Evolutionary conservation across 2,888 invertebrate genomes (phyloP), one percentile per base, ranked within the genome.

Genomic region (Tenthredo livida): DNA sequence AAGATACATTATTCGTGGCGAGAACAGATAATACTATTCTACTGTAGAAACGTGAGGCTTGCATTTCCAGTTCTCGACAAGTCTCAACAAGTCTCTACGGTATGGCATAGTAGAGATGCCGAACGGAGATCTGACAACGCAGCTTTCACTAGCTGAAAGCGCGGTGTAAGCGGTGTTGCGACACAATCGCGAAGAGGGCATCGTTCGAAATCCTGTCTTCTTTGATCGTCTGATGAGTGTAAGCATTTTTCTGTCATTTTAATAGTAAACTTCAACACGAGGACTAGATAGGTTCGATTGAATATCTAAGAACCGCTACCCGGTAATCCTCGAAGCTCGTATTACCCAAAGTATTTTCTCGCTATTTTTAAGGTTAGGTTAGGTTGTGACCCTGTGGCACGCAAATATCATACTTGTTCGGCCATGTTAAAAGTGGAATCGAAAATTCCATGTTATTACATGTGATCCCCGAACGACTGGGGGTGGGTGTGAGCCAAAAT

Each of bases 131-230:
- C 85, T 87, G 90, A 89, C 91, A 91, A 91, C 91, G 87, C 85
- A 86, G 91, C 89, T 85, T 83, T 88, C 88, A 87, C 88, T 89
- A 90, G 89, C 89, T 91, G 88, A 88, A 86, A 85, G 86, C 88
- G 91, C 90, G 88, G 33, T 33, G 33, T 33, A 33, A 33, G 33
- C 37, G 37, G 86, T 86, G 91, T 90, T 91, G 90, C 88, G 89
- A 70, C 47, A 70, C 50, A 70, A 67, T 47, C 70, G n/a, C 43
- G 67, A 83, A 50, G 67, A 47, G 83, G 47, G 83, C 70, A 83
- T 67, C 83, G 83, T 70, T 65, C 70, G 83, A 83, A 83, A 83
- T 33, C 83, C 67, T 61, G 83, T 50, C 70, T 83, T 67, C 83
- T 65, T 83, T 58, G 83, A 47, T 65, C 83, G 40, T 47, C 70